phyloP scores from a whole-genome alignment of 2,113 vertebrate genomes.

The Pseudorectes ferrugineus region DNA sequence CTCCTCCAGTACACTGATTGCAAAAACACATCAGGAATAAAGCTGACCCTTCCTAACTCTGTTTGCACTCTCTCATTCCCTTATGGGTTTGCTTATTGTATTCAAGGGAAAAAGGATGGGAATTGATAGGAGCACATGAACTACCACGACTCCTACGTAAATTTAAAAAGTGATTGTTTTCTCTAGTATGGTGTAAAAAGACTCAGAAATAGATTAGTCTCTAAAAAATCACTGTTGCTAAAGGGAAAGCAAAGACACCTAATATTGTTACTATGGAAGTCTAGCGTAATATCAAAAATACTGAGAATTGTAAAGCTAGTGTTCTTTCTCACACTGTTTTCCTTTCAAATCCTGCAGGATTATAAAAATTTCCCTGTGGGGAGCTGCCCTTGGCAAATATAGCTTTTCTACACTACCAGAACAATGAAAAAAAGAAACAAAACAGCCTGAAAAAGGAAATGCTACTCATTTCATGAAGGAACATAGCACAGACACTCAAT shows the following conservation, averaged over 20 bases:
- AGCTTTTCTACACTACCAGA: neutral
- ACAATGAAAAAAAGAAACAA: neutral
- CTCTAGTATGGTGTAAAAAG: neutral
- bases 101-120: neutral
- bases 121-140: neutral
- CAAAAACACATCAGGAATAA: neutral
- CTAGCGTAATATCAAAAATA: neutral
- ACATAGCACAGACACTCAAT: neutral
- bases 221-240: neutral
- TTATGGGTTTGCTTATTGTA: neutral
- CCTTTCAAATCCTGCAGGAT: neutral
- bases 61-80: neutral
- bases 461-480: neutral
- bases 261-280: neutral
- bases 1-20: neutral
- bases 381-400: neutral
- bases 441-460: neutral
- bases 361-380: neutral
- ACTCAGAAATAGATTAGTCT: neutral
- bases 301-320: neutral
- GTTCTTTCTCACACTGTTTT: neutral
- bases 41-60: neutral
- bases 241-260: neutral
- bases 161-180: neutral
- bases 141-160: neutral